Evolutionary conservation across 2,888 invertebrate genomes (phyloP), one percentile per base, ranked within the genome.

Genomic region (Syritta pipiens): DNA sequence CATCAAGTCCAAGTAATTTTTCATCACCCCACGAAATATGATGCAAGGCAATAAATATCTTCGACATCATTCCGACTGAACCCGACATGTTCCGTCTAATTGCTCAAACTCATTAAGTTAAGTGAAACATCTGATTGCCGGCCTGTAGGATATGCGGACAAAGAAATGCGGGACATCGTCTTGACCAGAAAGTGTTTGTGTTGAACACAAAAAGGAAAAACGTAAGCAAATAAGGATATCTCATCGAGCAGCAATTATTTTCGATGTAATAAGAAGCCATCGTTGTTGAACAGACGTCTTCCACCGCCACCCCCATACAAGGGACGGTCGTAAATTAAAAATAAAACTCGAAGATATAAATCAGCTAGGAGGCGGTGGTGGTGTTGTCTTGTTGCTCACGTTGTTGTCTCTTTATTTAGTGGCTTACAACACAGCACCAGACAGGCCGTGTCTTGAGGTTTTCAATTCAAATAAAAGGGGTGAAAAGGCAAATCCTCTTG

Each of bases 21-120:
- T 77, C 79, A 79, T 79, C 67, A 37, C 68, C 79, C 67, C 17
- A 57, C 42, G 37, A 74, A 79, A 74, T 79, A 79, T 79, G 79
- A 79, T 57, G 67, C 57, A n/a, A 32, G 49, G 74, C 67, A 79
- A 79, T 79, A 79, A 79, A 79, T 79, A 57, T 67, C 77, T 24
- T 55, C 71, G 24, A 46, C 40, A 40, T 28, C 19, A 20, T 46
- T 44, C 59, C 69, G 69, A 65, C 74, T 24, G 32, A 37, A 37
- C 76, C 71, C 74, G 68, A 68, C 79, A 63, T 74, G 79, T 79
- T 79, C 60, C 62, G 48, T 53, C 59, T 77, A 81, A 81, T 81
- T 81, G 77, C 77, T 81, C 63, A 68, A 74, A 74, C 77, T 81
- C 81, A 81, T 81, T 81, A 77, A 74, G 30, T 77, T 77, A 81